These are phyloP conservation scores for Cheiracanthium punctorium DNA, from an alignment of 2,888 invertebrate species.

Conservation along the genomic window DNA sequence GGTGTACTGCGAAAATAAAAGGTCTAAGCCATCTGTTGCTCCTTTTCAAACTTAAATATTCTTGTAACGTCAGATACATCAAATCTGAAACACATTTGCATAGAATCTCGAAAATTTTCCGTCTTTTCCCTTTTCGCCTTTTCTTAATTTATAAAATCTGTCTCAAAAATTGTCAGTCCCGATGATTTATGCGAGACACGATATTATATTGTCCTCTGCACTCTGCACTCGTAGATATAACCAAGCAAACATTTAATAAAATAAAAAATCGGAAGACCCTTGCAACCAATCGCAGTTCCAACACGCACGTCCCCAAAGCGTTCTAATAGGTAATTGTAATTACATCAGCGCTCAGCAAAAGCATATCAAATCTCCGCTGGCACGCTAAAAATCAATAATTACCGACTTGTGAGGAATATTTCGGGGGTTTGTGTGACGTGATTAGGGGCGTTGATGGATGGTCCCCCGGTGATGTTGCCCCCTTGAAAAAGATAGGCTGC, in stretches of 20 bases:
- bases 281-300: not conserved
- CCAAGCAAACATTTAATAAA: not conserved
- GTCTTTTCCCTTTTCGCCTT: no score
- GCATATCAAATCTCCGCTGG: conserved; percentile 49
- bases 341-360: conserved; percentile 41
- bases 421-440: conserved; percentile 48
- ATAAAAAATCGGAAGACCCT: not conserved
- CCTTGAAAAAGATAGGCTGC: conserved; percentile 41
- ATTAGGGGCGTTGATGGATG: conserved; percentile 59
- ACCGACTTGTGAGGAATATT: conserved; percentile 55
- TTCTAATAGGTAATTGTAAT: conserved; percentile 43
- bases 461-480: conserved; percentile 35
- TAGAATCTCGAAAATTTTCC: no score
- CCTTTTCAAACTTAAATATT: no score
- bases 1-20: no score
- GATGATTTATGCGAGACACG: not conserved
- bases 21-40: no score
- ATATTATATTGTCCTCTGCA: not conserved
- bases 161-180: not conserved
- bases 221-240: not conserved
- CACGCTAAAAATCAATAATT: conserved; percentile 55
- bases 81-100: no score
- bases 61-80: no score
- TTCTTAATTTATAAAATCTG: no score
- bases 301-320: not conserved